Percentiles rank a stretch among this genome's conserved stretches.
Evolutionary conservation across 2,888 invertebrate species (phyloP).

Genomic region (Itoplectis maculator): DNA sequence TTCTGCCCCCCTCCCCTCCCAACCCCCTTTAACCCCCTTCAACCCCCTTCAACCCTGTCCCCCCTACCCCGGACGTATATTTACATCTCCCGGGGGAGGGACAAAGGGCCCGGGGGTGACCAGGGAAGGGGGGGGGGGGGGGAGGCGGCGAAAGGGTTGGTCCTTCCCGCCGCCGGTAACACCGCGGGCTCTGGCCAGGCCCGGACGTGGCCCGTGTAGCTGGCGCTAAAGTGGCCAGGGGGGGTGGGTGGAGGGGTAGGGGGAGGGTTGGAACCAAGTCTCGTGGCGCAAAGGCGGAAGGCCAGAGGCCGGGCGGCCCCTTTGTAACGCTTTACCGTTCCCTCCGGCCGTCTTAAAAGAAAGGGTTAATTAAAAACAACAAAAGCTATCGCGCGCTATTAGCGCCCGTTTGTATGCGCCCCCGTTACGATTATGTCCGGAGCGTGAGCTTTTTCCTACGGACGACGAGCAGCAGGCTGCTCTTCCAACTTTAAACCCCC

Average conservation of each 20-base stretch:
- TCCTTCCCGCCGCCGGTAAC: slow-evolving; percentile 37
- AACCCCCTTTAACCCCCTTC: no score
- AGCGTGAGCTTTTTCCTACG: slow-evolving; percentile 59
- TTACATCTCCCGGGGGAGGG: slow-evolving; percentile 83
- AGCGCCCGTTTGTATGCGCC: slow-evolving; percentile 84
- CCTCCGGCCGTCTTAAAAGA: slow-evolving; percentile 82
- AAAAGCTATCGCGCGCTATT: slow-evolving; percentile 84
- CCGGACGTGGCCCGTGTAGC: no score
- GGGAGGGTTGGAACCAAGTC: no score
- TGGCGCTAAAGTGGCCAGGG: slow-evolving; percentile 59
- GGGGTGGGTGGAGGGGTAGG: no score
- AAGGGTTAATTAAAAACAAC: slow-evolving; percentile 85
- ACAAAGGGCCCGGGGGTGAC: slow-evolving; percentile 67
- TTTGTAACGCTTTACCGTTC: slow-evolving; percentile 78
- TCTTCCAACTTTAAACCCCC: background rate
- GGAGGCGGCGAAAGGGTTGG: slow-evolving; percentile 58
- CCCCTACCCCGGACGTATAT: slow-evolving; percentile 75
- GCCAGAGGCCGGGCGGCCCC: slow-evolving; percentile 69
- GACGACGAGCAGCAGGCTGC: slow-evolving; percentile 35
- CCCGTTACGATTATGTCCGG: slow-evolving; percentile 81
- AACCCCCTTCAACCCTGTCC: no score
- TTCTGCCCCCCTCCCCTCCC: slow-evolving; percentile 71
- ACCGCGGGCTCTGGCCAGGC: slow-evolving; percentile 26
- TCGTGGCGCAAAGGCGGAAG: slow-evolving; percentile 65
- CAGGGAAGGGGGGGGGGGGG: slow-evolving; percentile 19